These are phyloP conservation scores for Dicrurus megarhynchus DNA, from an alignment of 2,113 vertebrate species.

Conservation along the genomic window DNA sequence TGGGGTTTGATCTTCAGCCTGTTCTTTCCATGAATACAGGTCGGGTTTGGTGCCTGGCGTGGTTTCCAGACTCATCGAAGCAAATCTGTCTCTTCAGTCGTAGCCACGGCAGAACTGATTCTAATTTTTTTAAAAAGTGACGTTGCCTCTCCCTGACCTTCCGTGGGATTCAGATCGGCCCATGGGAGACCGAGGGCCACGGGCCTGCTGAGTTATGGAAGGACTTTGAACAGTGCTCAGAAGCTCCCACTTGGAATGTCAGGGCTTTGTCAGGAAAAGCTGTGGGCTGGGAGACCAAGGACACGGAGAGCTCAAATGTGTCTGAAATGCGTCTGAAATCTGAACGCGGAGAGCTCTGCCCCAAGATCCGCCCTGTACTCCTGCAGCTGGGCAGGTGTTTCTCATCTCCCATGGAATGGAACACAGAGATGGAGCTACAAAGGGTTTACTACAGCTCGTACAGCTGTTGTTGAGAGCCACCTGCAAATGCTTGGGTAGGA, in stretches of 20 bases:
- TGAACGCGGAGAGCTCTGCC: neutral
- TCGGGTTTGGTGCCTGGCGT: fast-evolving
- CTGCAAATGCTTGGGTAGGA: neutral
- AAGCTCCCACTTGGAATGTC: neutral
- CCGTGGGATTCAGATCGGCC: fast-evolving
- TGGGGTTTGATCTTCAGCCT: neutral
- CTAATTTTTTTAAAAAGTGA: neutral
- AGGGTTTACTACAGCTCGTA: fast-evolving
- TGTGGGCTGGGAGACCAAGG: neutral
- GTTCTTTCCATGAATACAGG: neutral
- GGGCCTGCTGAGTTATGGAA: neutral
- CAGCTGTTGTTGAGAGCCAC: fast-evolving
- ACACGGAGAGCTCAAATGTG: neutral
- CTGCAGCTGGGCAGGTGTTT: neutral
- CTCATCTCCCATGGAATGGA: neutral
- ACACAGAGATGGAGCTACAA: neutral
- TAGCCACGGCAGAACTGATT: neutral
- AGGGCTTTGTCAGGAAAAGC: neutral
- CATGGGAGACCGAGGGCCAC: neutral
- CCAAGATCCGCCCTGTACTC: fast-evolving
- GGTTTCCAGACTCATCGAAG: neutral
- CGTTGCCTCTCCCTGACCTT: neutral
- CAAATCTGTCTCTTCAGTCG: neutral
- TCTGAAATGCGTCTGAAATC: neutral
- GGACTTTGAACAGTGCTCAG: neutral